Evolutionary conservation across 2,113 vertebrate species (phyloP), one percentile per base, ranked within the genome.

Genomic region (Malurus elegans): DNA sequence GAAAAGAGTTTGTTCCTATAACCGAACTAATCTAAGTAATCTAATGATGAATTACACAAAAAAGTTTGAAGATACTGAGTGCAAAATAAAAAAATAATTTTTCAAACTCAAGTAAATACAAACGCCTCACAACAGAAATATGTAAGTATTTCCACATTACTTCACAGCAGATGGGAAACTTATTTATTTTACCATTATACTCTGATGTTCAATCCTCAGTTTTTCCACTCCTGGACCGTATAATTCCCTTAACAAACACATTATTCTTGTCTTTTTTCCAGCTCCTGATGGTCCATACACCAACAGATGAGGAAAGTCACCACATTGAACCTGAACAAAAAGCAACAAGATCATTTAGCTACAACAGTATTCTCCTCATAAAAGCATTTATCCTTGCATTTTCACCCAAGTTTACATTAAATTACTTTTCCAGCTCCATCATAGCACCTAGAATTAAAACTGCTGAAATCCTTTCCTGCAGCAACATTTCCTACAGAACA

Each of bases 261-360:
- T 99, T 92, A 99, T 99, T 92, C 99, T 98, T 8, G 99, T 99
- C 97, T 99, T 99, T 97, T 99, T 99, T 48, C 99, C 99, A 32
- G 99, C 99, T 28, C 99, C 99, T 9, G 99, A 99, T 0, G 99
- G 99, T 32, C 99, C 99, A 87, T 99, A 99, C 26, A 99, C 98
- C 97, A 99, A 93, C 10, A 99, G 89, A 93, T 99, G 99, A 38
- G 99, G 99, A 76, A 99, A 99, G 90, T 99, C 99, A 7, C 99
- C 99, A 97, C 98, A 98, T 1, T 99, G 99, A 56, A 99, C 99
- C 99, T 99, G 90, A 47, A 72, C 31, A 76, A 56, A 86, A 71
- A 38, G 28, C 32, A 84, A 50, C 2, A 73, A 21, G 8, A 61
- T 34, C 44, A 44, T 12, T 82, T 48, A 91, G 17, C 16, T 84